Evolutionary conservation across 2,113 vertebrate genomes (phyloP), one percentile per base, ranked within the genome.

Genomic region (Tylochromis polylepis): DNA sequence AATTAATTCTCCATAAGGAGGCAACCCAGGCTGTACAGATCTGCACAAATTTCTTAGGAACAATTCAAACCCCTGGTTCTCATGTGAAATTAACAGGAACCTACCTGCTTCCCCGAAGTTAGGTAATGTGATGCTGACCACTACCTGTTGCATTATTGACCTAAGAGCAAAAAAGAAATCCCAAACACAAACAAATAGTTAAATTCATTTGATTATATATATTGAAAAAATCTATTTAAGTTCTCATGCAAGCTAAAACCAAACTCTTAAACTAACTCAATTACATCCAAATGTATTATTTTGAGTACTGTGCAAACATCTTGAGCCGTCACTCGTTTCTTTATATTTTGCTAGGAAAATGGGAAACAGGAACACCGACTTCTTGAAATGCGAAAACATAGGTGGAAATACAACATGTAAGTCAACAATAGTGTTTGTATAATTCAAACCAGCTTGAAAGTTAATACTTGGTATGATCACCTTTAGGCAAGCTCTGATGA

Each of bases 91-190:
- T 24, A 51, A 34, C 1, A 2, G 27, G 11, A 46, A 94, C 97
- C 95, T 96, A 99, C 98, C 98, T 96, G 98, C 98, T 31, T 99
- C 97, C 89, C 98, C 95, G 85, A 98, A 94, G 65, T 91, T 95
- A 43, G 98, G 98, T 91, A 99, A 97, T 24, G 98, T 98, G 94
- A 99, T 88, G 95, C 97, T 98, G 95, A 98, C 92, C 92, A 99
- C 94, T 83, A 99, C 89, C 93, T 99, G 98, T 89, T 99, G 98
- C 91, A 99, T 92, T 72, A 99, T 94, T 86, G 98, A 98, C 98
- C 98, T 99, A 87, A 46, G 85, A 88, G 29, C 27, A 91, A 90
- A 85, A 84, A 88, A 80, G 15, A 81, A 81, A 79, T 8, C 31
- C 80, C 22, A 53, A 41, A 24, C 15, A 81, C 77, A 16, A 60